phyloP scores from a whole-genome alignment of 2,113 vertebrate genomes.

The Vidua chalybeata region DNA sequence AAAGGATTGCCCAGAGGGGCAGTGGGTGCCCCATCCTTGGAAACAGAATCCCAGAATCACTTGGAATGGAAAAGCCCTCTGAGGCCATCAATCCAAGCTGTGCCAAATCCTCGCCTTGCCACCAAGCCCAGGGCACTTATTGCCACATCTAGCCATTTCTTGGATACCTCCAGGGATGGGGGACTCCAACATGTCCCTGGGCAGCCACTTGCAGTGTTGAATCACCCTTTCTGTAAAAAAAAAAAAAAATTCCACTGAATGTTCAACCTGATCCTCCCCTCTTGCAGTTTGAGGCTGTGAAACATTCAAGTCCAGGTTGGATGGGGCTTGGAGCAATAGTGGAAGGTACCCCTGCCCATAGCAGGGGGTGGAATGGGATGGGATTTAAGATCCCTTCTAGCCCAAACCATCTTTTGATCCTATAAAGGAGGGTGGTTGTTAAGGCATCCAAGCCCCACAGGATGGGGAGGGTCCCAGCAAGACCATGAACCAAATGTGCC shows the following conservation, averaged over 20 bases:
- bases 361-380: accelerated
- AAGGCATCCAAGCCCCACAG: too few species aligned
- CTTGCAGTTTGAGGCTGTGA: not conserved
- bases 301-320: accelerated
- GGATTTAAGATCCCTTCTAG: not conserved
- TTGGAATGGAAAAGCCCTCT: not conserved
- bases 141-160: accelerated
- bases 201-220: not conserved
- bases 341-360: not conserved
- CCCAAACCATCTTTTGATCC: not conserved
- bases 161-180: not conserved
- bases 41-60: not conserved
- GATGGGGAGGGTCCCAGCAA: not conserved
- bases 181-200: not conserved
- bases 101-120: accelerated
- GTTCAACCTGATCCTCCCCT: too few species aligned
- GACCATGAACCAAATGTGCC: not conserved
- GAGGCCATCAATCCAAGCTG: accelerated
- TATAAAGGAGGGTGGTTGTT: accelerated
- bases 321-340: accelerated
- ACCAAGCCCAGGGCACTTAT: not conserved
- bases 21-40: accelerated
- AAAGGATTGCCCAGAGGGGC: not conserved
- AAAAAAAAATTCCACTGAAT: not conserved
- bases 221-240: not conserved